phyloP scores from a whole-genome alignment of 2,113 vertebrate genomes.

The Cryptomyrus ogoouensis region DNA sequence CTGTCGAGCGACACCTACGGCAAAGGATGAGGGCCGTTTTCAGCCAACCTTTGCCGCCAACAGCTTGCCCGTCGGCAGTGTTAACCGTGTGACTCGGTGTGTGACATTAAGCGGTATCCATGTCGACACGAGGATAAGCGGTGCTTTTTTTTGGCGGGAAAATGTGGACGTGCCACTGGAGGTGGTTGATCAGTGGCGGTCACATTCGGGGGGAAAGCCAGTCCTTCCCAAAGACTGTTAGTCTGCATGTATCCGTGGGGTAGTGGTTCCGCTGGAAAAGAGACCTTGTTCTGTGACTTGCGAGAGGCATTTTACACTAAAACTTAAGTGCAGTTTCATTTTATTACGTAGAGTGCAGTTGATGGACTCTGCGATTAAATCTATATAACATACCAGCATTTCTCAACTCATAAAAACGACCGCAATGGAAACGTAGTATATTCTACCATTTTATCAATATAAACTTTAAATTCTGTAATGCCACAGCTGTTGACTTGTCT shows the following conservation, averaged over 20 bases:
- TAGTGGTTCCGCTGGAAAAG: not conserved
- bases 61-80: not conserved
- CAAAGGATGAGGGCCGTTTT: not conserved
- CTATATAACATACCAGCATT: not conserved
- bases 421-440: not conserved
- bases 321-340: slow-evolving; percentile 7
- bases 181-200: not conserved
- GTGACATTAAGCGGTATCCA: not conserved
- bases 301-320: not conserved
- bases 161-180: not conserved
- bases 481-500: slow-evolving; percentile 11
- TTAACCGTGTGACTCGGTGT: not conserved
- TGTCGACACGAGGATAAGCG: not conserved
- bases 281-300: not conserved
- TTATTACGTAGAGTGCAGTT: not conserved
- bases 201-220: not conserved
- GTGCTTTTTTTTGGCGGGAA: not conserved
- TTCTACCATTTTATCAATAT: slow-evolving; percentile 1
- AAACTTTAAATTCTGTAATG: not conserved
- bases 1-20: not conserved
- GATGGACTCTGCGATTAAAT: slow-evolving; percentile 1
- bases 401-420: not conserved
- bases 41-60: not conserved
- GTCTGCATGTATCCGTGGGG: not conserved
- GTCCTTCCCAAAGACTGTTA: not conserved